phyloP scores from a whole-genome alignment of 2,888 invertebrate genomes.

The Meandrusa payeni region DNA sequence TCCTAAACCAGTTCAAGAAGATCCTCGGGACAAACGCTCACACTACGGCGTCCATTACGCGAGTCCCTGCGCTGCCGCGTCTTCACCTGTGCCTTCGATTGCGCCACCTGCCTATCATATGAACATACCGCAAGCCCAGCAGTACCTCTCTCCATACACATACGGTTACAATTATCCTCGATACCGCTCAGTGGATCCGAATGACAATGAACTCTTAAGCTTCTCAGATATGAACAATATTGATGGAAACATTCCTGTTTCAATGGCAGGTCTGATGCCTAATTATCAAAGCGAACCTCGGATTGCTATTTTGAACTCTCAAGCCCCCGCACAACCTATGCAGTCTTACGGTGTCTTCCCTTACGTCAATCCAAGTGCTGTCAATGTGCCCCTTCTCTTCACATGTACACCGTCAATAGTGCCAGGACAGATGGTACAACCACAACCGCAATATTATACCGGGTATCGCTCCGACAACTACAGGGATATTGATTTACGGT shows the following conservation, averaged over 20 bases:
- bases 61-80: conserved; percentile 51
- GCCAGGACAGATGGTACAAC: conserved; percentile 47
- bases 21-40: conserved; percentile 40
- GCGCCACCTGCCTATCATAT: conserved; percentile 30
- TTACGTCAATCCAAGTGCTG: conserved; percentile 52
- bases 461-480: conserved; percentile 14
- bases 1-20: conserved; percentile 19
- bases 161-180: conserved; percentile 36
- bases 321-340: conserved; percentile 13
- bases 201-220: conserved; percentile 45
- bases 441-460: conserved; percentile 35
- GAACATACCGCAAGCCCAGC: conserved; percentile 31
- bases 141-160: conserved; percentile 29
- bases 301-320: conserved; percentile 12
- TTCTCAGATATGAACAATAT: conserved; percentile 54
- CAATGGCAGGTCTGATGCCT: conserved; percentile 14
- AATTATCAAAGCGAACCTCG: conserved; percentile 25
- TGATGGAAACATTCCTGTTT: conserved; percentile 34
- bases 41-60: conserved; percentile 33
- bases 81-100: conserved; percentile 33
- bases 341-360: conserved; percentile 51
- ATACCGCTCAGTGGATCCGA: conserved; percentile 42
- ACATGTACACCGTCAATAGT: conserved; percentile 65
- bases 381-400: conserved; percentile 59
- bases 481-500: conserved; percentile 7